phyloP scores from a whole-genome alignment of 2,888 invertebrate genomes.

The Eueremaeus valkanovi region DNA sequence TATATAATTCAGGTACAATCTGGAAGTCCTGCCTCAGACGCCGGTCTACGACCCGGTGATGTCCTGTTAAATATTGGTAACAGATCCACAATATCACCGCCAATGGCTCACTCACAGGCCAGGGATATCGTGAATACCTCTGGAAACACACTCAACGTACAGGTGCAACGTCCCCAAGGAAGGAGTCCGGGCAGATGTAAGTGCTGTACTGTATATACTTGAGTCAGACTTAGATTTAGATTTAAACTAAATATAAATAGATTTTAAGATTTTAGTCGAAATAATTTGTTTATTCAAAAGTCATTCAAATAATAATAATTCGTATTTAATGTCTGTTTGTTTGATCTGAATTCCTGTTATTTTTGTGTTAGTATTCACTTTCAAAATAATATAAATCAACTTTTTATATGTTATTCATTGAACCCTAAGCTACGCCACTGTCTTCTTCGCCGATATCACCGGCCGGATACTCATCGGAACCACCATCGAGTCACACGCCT shows the following conservation, averaged over 20 bases:
- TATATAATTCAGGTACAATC: conserved; percentile 16
- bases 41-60: conserved; percentile 34
- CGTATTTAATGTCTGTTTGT: no score
- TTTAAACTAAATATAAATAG: no score
- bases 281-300: not conserved
- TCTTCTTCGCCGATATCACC: not conserved
- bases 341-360: no score
- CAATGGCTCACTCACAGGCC: conserved; percentile 35
- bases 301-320: not conserved
- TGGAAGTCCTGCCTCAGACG: conserved; percentile 32
- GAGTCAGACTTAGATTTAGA: no score
- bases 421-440: not conserved
- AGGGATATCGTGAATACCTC: conserved; percentile 13
- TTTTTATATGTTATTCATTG: no score
- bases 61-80: conserved; percentile 29
- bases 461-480: conserved; percentile 4
- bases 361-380: no score
- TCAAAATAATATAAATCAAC: no score
- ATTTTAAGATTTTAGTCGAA: not conserved
- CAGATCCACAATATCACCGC: conserved; percentile 24
- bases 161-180: conserved; percentile 18
- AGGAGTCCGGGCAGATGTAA: not conserved
- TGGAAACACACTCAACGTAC: conserved; percentile 22
- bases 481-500: conserved; percentile 33
- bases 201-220: no score